These are phyloP conservation scores for Lasiurus borealis DNA, from an alignment of 2,113 vertebrate species.

Conservation along the genomic window DNA sequence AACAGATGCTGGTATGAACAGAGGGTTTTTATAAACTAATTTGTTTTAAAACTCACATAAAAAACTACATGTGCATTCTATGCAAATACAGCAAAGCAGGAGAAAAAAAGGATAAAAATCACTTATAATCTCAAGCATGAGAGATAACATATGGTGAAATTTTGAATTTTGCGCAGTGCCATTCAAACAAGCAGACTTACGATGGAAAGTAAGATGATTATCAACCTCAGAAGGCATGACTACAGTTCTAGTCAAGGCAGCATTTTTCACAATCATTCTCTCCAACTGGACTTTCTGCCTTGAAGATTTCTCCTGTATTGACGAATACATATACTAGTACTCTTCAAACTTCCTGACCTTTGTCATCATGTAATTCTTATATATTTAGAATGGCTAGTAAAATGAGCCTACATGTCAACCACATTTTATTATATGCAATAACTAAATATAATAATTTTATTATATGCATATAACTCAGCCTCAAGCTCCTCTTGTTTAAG, in stretches of 20 bases:
- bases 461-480: background rate
- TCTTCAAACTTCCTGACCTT: background rate
- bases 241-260: background rate
- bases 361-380: background rate
- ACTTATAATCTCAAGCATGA: background rate
- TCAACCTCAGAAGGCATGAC: background rate
- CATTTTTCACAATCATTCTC: background rate
- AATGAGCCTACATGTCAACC: background rate
- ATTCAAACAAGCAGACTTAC: background rate
- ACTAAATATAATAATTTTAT: too few relatives aligned
- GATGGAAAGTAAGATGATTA: background rate
- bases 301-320: background rate
- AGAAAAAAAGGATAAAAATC: background rate
- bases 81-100: background rate
- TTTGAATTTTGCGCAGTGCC: background rate
- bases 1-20: background rate
- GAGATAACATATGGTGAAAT: background rate
- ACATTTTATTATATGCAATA: background rate
- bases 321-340: background rate
- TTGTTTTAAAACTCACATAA: background rate
- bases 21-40: background rate
- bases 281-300: background rate
- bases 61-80: background rate
- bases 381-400: background rate
- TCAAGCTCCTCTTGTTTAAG: constrained; percentile 24